Conservation (phyloP, 2,113 vertebrate species). For the Athene cunicularia region DNA sequence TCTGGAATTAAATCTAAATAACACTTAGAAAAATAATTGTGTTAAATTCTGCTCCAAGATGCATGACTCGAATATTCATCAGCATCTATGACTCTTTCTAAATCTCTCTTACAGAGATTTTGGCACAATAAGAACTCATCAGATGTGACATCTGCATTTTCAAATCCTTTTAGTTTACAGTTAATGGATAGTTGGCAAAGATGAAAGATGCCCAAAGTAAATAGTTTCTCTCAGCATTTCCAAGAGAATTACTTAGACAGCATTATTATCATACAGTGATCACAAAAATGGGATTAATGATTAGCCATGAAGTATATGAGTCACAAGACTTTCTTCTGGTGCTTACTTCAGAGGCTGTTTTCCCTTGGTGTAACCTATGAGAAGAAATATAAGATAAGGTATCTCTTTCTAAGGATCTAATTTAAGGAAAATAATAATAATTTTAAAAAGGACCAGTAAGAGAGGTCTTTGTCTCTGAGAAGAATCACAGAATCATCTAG, state of each 20-base stretch:
- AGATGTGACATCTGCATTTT: background rate
- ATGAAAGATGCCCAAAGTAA: background rate
- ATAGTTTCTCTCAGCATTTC: background rate
- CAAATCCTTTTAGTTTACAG: background rate
- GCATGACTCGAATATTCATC: background rate
- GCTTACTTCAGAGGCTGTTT: background rate
- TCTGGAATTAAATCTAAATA: background rate
- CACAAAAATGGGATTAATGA: background rate
- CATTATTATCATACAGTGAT: background rate
- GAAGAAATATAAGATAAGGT: background rate
- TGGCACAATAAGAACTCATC: background rate
- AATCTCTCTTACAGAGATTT: background rate
- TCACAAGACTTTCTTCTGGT: background rate
- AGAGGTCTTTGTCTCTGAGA: background rate
- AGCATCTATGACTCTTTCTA: background rate
- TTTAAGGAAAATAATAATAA: background rate
- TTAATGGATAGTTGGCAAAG: background rate
- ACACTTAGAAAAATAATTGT: background rate
- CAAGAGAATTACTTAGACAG: background rate
- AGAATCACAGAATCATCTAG: too few relatives aligned
- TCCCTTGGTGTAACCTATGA: background rate
- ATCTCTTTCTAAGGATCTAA: background rate
- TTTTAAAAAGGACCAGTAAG: background rate
- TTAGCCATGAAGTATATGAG: background rate
- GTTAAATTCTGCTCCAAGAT: background rate